Evolutionary conservation across 2,888 invertebrate genomes (phyloP).

Genomic region (Theodoxus fluviatilis): DNA sequence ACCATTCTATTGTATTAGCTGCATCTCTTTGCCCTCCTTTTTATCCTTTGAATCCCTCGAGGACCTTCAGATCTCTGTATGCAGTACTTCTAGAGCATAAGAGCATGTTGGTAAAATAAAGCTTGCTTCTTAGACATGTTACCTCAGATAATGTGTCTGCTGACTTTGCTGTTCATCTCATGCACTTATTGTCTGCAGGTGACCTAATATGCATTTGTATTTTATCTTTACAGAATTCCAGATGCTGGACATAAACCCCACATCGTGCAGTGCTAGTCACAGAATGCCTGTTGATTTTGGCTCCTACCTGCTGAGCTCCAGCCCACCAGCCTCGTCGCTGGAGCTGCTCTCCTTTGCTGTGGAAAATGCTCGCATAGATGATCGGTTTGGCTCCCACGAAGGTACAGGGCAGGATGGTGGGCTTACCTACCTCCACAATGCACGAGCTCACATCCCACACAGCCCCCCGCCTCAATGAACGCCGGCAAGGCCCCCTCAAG

Average conservation of each 20-base stretch:
- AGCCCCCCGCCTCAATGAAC: constrained; percentile 13
- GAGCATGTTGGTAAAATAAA: too few relatives aligned
- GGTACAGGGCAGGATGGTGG: too few relatives aligned
- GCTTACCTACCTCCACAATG: too few relatives aligned
- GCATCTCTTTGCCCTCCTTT: too few relatives aligned
- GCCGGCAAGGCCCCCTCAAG: constrained; percentile 40
- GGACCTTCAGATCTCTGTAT: too few relatives aligned
- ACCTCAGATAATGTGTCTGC: not conserved
- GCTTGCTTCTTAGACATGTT: not conserved
- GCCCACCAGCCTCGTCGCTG: constrained; percentile 55
- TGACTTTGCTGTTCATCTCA: not conserved
- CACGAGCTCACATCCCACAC: too few relatives aligned
- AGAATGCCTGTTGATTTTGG: constrained; percentile 61
- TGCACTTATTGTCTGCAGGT: not conserved
- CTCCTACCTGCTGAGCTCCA: constrained; percentile 58
- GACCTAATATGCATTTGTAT: not conserved
- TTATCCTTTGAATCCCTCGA: too few relatives aligned
- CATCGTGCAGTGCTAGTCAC: constrained; percentile 30
- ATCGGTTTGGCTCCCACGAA: too few relatives aligned
- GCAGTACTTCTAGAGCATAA: too few relatives aligned
- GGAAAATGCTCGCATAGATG: not conserved
- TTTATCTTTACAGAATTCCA: constrained; percentile 43
- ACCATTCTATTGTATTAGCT: too few relatives aligned
- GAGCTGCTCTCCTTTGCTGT: constrained; percentile 37
- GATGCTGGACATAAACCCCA: constrained; percentile 49